phyloP scores from a whole-genome alignment of 2,888 invertebrate genomes.

The Sylvicola cinctus region DNA sequence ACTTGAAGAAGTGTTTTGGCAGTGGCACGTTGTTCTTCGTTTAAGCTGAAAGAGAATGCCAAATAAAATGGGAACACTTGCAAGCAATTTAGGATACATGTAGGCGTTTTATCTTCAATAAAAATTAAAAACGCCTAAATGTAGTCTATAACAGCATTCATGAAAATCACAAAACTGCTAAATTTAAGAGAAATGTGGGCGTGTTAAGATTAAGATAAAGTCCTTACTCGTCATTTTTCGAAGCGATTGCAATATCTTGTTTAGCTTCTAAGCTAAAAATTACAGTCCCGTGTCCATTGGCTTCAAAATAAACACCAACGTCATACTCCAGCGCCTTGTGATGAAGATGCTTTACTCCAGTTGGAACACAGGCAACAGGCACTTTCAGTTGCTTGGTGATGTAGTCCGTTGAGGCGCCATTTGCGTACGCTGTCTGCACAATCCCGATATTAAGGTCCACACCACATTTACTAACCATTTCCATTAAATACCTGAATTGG shows the following conservation, averaged over 20 bases:
- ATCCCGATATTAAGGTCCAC: slow-evolving; percentile 59
- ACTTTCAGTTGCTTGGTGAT: slow-evolving; percentile 60
- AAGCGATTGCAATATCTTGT: slow-evolving; percentile 27
- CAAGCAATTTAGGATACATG: background rate
- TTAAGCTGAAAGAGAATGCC: slow-evolving; percentile 9
- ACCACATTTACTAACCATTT: slow-evolving; percentile 32
- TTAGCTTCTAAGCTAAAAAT: slow-evolving; percentile 57
- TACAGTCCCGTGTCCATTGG: slow-evolving; percentile 96
- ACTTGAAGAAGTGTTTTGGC: slow-evolving; percentile 42
- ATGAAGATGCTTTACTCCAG: slow-evolving; percentile 94
- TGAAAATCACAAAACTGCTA: no score
- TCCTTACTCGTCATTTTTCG: slow-evolving; percentile 6
- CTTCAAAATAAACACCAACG: slow-evolving; percentile 96
- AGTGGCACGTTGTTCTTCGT: slow-evolving; percentile 26
- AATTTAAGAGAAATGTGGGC: no score
- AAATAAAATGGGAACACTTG: background rate
- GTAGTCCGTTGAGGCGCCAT: slow-evolving; percentile 87
- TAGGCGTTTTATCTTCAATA: background rate
- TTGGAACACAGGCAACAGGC: slow-evolving; percentile 77
- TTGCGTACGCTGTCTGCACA: slow-evolving; percentile 97
- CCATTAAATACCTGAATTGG: slow-evolving; percentile 33
- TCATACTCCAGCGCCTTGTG: slow-evolving; percentile 78
- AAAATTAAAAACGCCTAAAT: no score
- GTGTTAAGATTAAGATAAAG: no score
- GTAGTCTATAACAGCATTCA: no score